Base-by-base conservation (phyloP, 2,113 vertebrate species). In the Cervus canadensis region DNA sequence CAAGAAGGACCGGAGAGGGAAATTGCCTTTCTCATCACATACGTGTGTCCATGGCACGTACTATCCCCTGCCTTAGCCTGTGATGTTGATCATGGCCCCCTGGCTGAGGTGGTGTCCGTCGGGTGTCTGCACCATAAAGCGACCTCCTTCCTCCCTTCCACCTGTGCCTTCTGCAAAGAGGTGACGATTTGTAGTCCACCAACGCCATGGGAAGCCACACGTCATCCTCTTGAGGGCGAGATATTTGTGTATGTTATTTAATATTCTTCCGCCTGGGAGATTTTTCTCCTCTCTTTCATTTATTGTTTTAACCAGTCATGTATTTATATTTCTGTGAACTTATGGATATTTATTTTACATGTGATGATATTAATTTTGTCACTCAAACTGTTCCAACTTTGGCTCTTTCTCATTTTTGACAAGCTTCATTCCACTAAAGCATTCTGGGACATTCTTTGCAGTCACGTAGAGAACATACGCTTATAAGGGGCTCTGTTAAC, bases 61-160 rank as follows among this genome's bases (percentile, higher is more conserved):
- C 4, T 11, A 5, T 9, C 23, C 1, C 5, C 4, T 15, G 45
- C 40, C 45, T 17, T 0, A 13, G 23, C 6, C 23, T 2, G 57
- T 19, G 43, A 12, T 10, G 43, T 40, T 30, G 89, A 21, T 9
- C 4, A 3, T 5, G 33, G 0, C 10, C 43, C 7, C 33, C 23
- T 21, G 33, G 56, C 62, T 19, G 62, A 67, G 62, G 33, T 17
- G 33, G 33, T 50, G 15, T 28, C 25, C 0, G 0, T 36, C 9
- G 12, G 28, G 30, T 8, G 3, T n/a, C 54, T 54, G 40, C 8
- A 12, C 28, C 3, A 3, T 10, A 1, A 36, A 79, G 21, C 48
- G 0, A 17, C 71, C 30, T 14, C 21, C 28, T 7, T 48, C 76
- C 43, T 14, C 56, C 14, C 14, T 23, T 10, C 33, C 5, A 7